Base-by-base conservation (phyloP, 2,797 vertebrate species). In the Paedocypris micromegethes region DNA sequence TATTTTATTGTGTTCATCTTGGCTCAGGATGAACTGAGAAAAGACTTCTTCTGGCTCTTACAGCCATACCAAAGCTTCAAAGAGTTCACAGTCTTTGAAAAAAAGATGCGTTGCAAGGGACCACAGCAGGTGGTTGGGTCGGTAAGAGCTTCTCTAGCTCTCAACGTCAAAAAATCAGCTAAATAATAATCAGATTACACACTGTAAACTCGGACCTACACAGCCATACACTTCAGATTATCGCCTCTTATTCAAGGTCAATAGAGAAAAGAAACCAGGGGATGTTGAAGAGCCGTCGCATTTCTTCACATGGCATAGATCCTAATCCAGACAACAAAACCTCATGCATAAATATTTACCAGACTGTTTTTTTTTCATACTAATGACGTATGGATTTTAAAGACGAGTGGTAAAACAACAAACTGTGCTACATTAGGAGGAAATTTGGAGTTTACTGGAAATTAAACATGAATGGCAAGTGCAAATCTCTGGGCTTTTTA, bases 41-140 rank as follows among this genome's bases (percentile, higher is more conserved):
- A 49, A 57, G 66, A 63, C 52, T 72, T 48, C 23, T 23, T 45
- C 53, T 74, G 72, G 54, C 65, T 68, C 56, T 58, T 49, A 9
- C 49, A 70, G 55, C 49, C 56, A 62, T 63, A 72, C 66, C 52
- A 56, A 56, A 64, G 60, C 74, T 70, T 79, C 72, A 76, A 79
- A 79, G 72, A 58, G 43, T 58, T 68, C 62, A 23, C 43, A 41
- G 58, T 64, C 72, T 79, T 74, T 74, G 72, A 76, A 79, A 59
- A 63, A 55, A 64, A 54, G 42, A 63, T 56, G 58, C 64, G 39
- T 41, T 41, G 9, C 44, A 52, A 58, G 64, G 59, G 60, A 55
- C 44, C 50, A 70, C 2, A 8, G 45, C 68, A 55, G 67, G 70
- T 68, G 47, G 50, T 67, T 64, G 42, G 53, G n/a, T 52, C 9